Evolutionary conservation across 2,888 invertebrate species (phyloP).

Genomic region (Cephonodes hylas): DNA sequence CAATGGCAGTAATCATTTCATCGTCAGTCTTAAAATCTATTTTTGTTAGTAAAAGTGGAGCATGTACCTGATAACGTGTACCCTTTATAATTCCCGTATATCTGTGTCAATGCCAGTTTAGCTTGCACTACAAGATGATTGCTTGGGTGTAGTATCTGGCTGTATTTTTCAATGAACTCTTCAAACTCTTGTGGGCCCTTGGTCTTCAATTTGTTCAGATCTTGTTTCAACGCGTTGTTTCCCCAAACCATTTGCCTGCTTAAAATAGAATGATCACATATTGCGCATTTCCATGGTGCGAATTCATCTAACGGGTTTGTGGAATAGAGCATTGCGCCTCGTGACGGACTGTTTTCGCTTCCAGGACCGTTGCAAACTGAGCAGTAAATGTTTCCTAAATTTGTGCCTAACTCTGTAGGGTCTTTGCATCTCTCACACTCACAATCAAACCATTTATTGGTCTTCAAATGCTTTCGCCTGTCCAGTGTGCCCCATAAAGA

Average conservation of each 20-base stretch:
- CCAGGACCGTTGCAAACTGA: constrained; percentile 80
- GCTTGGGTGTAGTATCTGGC: constrained; percentile 83
- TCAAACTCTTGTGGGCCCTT: constrained; percentile 80
- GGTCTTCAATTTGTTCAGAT: constrained; percentile 79
- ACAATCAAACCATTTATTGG: constrained; percentile 86
- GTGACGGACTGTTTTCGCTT: constrained; percentile 30
- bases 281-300: constrained; percentile 84
- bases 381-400: constrained; percentile 84
- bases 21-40: not conserved
- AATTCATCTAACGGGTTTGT: constrained; percentile 81
- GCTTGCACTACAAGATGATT: constrained; percentile 86
- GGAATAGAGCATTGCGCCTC: constrained; percentile 79
- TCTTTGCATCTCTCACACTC: constrained; percentile 84
- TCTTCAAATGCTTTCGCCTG: constrained; percentile 82
- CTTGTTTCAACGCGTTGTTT: constrained; percentile 82
- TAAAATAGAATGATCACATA: constrained; percentile 80
- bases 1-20: constrained; percentile 10
- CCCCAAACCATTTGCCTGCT: constrained; percentile 82
- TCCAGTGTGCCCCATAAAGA: constrained; percentile 85
- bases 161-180: constrained; percentile 83
- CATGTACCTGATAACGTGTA: constrained; percentile 76
- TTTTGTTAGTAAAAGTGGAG: constrained; percentile 5
- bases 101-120: constrained; percentile 85
- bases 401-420: constrained; percentile 85
- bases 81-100: constrained; percentile 84